These are phyloP conservation scores for Ictidomys tridecemlineatus DNA, from an alignment of 2,113 vertebrate genomes.

Conservation along the genomic window DNA sequence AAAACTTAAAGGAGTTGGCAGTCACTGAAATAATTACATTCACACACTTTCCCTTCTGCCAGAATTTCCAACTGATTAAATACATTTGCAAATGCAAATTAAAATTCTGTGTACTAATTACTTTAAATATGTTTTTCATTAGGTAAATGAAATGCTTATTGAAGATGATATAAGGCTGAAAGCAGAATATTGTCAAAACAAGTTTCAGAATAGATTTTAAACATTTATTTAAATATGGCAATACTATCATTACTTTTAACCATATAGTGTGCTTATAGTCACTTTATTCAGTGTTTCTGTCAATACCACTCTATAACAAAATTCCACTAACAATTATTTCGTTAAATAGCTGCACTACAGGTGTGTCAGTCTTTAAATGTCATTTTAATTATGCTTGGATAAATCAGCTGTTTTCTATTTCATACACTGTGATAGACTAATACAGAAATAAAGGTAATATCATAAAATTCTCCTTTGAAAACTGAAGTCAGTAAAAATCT, in stretches of 20 bases:
- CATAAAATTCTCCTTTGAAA: conserved; percentile 28
- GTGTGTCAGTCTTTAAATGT: background rate
- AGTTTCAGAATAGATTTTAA: conserved; percentile 40
- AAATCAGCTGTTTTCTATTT: background rate
- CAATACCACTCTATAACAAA: background rate
- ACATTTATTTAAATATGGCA: conserved; percentile 52
- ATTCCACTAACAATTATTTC: background rate
- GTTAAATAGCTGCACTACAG: background rate
- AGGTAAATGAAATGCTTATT: conserved; percentile 86
- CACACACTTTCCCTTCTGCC: conserved; percentile 77
- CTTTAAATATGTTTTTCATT: conserved; percentile 88
- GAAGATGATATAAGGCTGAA: conserved; percentile 79
- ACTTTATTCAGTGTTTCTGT: background rate
- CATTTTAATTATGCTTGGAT: background rate
- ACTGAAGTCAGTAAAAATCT: background rate
- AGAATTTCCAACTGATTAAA: conserved; percentile 86
- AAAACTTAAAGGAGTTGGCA: conserved; percentile 59
- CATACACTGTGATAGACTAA: background rate
- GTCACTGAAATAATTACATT: conserved; percentile 80
- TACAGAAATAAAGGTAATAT: conserved; percentile 4
- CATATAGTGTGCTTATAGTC: background rate
- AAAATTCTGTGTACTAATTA: conserved; percentile 85
- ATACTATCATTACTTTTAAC: background rate
- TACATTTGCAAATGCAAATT: conserved; percentile 87
- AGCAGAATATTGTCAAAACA: conserved; percentile 79